A percentile compares a stretch with the other conserved stretches of the same genome.
Conservation (phyloP, 2,888 invertebrate genomes). For the Epinotia ramella region DNA sequence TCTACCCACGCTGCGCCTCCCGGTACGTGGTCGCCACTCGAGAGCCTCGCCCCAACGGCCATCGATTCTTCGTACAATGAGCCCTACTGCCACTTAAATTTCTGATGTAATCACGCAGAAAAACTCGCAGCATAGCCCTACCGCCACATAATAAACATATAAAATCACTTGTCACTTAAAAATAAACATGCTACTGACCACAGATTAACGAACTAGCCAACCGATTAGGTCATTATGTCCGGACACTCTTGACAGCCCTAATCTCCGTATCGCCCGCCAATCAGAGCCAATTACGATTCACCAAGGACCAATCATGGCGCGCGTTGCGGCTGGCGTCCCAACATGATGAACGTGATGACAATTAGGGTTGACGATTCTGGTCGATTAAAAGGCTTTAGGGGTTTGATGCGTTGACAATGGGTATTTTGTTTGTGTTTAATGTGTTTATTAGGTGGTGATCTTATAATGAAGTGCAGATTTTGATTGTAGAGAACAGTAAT, state of each 20-base stretch:
- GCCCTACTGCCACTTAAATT: no score
- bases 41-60: no score
- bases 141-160: no score
- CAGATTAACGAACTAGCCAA: conserved; percentile 10
- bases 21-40: no score
- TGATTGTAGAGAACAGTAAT: background rate
- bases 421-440: conserved; percentile 1
- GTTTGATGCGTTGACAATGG: conserved; percentile 24
- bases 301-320: conserved; percentile 39
- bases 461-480: background rate
- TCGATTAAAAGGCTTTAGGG: conserved; percentile 40
- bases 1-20: no score
- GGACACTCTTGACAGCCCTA: conserved; percentile 40
- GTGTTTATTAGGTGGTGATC: background rate
- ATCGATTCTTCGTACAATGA: no score
- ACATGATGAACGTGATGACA: conserved; percentile 42
- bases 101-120: no score
- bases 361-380: conserved; percentile 40
- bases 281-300: conserved; percentile 38
- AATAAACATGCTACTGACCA: conserved; percentile 4
- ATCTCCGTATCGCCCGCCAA: conserved; percentile 42
- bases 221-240: conserved; percentile 30
- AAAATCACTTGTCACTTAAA: background rate
- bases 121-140: no score
- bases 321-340: conserved; percentile 37